A percentile compares a stretch with the other conserved stretches of the same genome.
These are phyloP conservation scores for Eledona agricola DNA, from an alignment of 2,888 invertebrate genomes.

Conservation along the genomic window DNA sequence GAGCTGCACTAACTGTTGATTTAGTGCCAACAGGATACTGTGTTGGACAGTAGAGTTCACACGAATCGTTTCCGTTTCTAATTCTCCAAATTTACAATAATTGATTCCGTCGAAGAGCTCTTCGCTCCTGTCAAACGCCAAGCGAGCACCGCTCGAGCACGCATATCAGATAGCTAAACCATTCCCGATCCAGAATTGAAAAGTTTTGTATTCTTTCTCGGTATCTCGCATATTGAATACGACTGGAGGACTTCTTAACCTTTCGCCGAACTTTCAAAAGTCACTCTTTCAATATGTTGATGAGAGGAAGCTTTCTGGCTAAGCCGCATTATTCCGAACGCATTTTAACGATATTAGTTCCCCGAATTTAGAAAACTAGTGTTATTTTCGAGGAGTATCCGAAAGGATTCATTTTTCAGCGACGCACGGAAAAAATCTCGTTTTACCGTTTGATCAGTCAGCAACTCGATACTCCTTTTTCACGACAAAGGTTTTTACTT, in stretches of 20 bases:
- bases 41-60: neutral
- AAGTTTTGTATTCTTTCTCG: slow-evolving; percentile 51
- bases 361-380: too few relatives aligned
- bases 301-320: slow-evolving; percentile 29
- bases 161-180: slow-evolving; percentile 51
- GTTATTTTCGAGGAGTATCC: too few relatives aligned
- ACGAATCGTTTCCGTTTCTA: neutral
- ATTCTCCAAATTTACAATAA: too few relatives aligned
- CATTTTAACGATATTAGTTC: too few relatives aligned
- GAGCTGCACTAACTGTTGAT: neutral
- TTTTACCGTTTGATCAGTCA: too few relatives aligned
- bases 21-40: neutral
- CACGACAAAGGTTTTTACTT: too few relatives aligned
- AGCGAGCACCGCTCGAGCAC: slow-evolving; percentile 44
- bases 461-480: too few relatives aligned
- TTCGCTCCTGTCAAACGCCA: slow-evolving; percentile 24
- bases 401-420: too few relatives aligned
- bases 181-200: slow-evolving; percentile 51
- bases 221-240: slow-evolving; percentile 49
- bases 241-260: slow-evolving; percentile 43
- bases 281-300: slow-evolving; percentile 39
- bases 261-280: slow-evolving; percentile 41
- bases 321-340: slow-evolving; percentile 32
- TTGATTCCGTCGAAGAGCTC: neutral
- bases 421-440: too few relatives aligned